A percentile compares a stretch with the other conserved stretches of the same genome.
Conservation (phyloP, 2,888 invertebrate genomes). For the Oligia latruncula region DNA sequence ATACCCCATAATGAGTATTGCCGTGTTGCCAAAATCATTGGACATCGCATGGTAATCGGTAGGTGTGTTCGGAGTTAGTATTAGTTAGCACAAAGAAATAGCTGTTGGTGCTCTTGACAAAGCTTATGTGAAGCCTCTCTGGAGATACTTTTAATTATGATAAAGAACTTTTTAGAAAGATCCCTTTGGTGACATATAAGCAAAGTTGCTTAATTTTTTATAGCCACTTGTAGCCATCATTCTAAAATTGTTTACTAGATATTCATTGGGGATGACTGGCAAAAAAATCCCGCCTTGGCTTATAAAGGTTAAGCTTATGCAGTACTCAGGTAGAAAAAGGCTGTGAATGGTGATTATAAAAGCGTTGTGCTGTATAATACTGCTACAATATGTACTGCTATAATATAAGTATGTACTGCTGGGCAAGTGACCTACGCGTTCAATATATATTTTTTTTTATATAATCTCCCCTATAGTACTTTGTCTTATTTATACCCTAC, state of each 20-base stretch:
- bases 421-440: not conserved
- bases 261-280: not conserved
- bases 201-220: not conserved
- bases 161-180: not conserved
- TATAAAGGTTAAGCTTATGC: not conserved
- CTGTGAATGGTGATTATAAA: not conserved
- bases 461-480: not conserved
- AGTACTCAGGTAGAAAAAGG: not conserved
- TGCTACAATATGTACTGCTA: no score
- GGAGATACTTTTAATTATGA: not conserved
- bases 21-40: not conserved
- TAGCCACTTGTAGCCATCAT: not conserved
- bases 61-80: no score
- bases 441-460: not conserved
- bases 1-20: not conserved
- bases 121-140: not conserved
- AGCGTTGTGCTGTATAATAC: not conserved
- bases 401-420: not conserved
- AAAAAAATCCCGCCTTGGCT: not conserved
- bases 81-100: not conserved
- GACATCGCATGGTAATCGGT: not conserved
- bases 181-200: not conserved
- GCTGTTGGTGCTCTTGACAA: not conserved
- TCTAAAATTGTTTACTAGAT: not conserved
- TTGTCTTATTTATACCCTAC: conserved; percentile 38